Percentiles rank a stretch among this genome's conserved stretches.
Conservation (phyloP, 2,797 vertebrate species). For the Melanotaenia nigrans region DNA sequence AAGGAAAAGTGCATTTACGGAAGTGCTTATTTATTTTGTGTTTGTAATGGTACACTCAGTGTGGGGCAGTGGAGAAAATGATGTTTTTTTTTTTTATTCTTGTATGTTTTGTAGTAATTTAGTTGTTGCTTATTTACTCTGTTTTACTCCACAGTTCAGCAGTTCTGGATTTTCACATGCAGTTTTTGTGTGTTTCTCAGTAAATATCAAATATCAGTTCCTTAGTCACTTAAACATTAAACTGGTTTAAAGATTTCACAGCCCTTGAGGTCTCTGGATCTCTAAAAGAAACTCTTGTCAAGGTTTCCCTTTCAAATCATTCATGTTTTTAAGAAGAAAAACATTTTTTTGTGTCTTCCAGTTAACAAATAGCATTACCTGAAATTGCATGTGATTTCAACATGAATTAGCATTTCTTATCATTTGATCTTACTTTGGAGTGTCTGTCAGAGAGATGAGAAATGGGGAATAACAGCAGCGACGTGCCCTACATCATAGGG, state of each 20-base stretch:
- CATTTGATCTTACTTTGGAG: constrained; percentile 74
- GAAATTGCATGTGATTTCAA: constrained; percentile 75
- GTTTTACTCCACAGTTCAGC: neutral
- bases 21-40: neutral
- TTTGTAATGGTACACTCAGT: neutral
- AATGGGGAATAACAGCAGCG: constrained; percentile 66
- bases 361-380: constrained; percentile 68
- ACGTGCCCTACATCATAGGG: constrained; percentile 71
- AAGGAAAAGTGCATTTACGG: neutral
- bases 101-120: neutral
- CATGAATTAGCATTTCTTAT: constrained; percentile 77
- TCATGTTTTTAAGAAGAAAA: constrained; percentile 10
- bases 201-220: constrained; percentile 48
- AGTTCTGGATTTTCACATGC: constrained; percentile 16
- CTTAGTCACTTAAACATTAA: constrained; percentile 48
- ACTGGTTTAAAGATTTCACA: constrained; percentile 31
- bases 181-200: constrained; percentile 9
- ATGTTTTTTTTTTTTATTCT: neutral
- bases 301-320: constrained; percentile 62
- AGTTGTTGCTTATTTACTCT: constrained; percentile 16
- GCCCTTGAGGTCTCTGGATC: constrained; percentile 53
- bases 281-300: constrained; percentile 44
- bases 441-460: constrained; percentile 72
- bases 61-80: neutral
- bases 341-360: constrained; percentile 41